These are phyloP conservation scores for Enoplolaimus lenunculus DNA, from an alignment of 2,888 invertebrate genomes.

Conservation along the genomic window DNA sequence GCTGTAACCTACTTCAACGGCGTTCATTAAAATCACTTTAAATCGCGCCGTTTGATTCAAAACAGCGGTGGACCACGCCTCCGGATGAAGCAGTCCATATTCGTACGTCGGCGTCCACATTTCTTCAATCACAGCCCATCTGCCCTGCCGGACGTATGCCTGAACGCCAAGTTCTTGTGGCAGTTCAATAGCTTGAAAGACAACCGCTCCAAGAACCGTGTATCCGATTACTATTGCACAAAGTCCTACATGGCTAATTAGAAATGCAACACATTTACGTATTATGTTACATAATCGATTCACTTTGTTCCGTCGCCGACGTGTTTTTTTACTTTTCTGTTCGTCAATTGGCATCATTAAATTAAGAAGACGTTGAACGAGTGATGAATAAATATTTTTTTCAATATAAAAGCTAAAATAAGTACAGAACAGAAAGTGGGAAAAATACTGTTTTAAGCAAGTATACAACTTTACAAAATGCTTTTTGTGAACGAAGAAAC, in stretches of 20 bases:
- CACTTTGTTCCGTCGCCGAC: slow-evolving; percentile 27
- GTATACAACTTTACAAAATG: no score
- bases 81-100: slow-evolving; percentile 39
- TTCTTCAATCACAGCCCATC: slow-evolving; percentile 30
- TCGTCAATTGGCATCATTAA: no score
- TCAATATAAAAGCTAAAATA: no score
- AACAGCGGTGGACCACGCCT: slow-evolving; percentile 52
- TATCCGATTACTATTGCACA: slow-evolving; percentile 24
- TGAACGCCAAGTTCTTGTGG: slow-evolving; percentile 33
- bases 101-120: slow-evolving; percentile 39
- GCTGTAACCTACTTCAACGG: slow-evolving; percentile 52
- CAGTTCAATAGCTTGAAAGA: slow-evolving; percentile 34
- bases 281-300: slow-evolving; percentile 38
- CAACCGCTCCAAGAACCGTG: slow-evolving; percentile 16
- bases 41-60: background rate
- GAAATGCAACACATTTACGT: slow-evolving; percentile 39
- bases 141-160: slow-evolving; percentile 27
- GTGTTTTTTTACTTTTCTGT: no score
- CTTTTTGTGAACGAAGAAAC: no score
- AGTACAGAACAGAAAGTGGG: no score
- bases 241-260: slow-evolving; percentile 39
- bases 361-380: no score
- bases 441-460: no score
- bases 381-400: no score
- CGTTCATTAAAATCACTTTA: slow-evolving; percentile 31